These are phyloP conservation scores for Petrophora chlorosata DNA, from an alignment of 2,888 invertebrate genomes.

Conservation along the genomic window DNA sequence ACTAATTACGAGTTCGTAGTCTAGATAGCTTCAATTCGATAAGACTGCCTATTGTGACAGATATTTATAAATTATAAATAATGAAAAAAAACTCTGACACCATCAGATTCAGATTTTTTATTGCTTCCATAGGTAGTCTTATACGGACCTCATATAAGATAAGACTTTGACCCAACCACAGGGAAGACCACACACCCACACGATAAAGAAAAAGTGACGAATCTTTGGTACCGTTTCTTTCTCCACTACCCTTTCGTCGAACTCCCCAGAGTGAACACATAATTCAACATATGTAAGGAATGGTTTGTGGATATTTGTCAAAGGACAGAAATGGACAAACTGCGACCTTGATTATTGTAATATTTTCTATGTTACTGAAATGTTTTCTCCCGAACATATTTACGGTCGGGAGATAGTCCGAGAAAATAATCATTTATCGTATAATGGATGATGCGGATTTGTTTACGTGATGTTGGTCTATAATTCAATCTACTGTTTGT, in stretches of 20 bases:
- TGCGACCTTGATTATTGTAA: slow-evolving; percentile 36
- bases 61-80: no score
- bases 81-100: no score
- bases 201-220: neutral
- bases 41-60: no score
- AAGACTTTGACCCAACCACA: no score
- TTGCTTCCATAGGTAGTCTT: no score
- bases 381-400: slow-evolving; percentile 25
- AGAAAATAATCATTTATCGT: slow-evolving; percentile 1
- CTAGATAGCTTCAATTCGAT: no score
- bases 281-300: slow-evolving; percentile 36
- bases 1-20: no score
- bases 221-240: slow-evolving; percentile 1
- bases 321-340: slow-evolving; percentile 36
- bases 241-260: neutral
- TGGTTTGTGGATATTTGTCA: slow-evolving; percentile 32
- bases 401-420: slow-evolving; percentile 12
- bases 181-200: no score
- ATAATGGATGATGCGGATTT: neutral
- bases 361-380: slow-evolving; percentile 27
- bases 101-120: no score
- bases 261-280: slow-evolving; percentile 30
- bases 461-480: no score
- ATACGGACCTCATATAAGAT: no score
- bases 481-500: no score